Evolutionary conservation across 53 echinoderm and acorn worm genomes (phyloP), one percentile per base, ranked within the genome.

Genomic region (Actinopyga echinites): DNA sequence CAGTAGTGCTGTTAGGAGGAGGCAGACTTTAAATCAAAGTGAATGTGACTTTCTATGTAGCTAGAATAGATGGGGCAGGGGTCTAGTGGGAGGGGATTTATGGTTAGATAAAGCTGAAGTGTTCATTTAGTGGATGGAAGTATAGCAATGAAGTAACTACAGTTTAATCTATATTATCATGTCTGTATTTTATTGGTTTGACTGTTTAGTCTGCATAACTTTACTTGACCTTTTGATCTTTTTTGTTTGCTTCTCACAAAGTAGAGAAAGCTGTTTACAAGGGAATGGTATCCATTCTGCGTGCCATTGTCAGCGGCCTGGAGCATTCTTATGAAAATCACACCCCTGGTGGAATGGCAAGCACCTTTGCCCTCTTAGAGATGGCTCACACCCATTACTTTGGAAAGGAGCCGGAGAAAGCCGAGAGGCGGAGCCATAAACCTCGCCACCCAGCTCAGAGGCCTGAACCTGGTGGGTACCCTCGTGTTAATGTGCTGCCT

Each of bases 341-440:
- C 75, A 88, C 90, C 20, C 56, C 90, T 5, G 97, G 97, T 43
- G 97, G 97, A 20, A 92, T 96, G 89, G 97, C 97, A 43, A 96
- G 97, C 82, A 92, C 97, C 26, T 92, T 89, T 57, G 92, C 97
- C 25, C 86, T 96, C 11, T 92, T 96, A 19, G 97, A 96, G 71
- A 92, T 96, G 42, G 90, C 93, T 20, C 93, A 92, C 89, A 96
- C 94, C 15, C 97, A 96, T 90, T 96, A 92, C 94, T 96, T 94
- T 67, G 97, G 97, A 84, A 96, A 96, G 89, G 93, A 93, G 66
- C 87, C 90, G 8, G 90, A 88, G 35, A 90, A 84, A 82, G 83
- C 66, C 37, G 74, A 78, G 63, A 44, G 75, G 34, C 77, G 77
- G 13, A 57, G 42, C 22, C 65, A 88, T 54, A 85, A 88, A 49